Evolutionary conservation across 1,140 invertebrate species (phyloP).

Genomic region (Acromyrmex charruanus): DNA sequence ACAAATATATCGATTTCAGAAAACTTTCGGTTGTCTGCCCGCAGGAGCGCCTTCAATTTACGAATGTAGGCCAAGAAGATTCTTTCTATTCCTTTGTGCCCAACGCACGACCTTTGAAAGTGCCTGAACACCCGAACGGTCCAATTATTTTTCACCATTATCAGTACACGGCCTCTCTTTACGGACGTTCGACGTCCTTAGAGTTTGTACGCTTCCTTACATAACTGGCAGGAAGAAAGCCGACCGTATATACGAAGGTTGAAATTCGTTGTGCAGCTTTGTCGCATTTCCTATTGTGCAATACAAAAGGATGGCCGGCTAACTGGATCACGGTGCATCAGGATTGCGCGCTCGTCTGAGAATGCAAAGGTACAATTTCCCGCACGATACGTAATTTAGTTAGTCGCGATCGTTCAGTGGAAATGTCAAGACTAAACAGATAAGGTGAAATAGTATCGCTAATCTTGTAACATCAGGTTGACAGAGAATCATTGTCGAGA

Average conservation of each 20-base stretch:
- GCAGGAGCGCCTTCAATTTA: conserved; percentile 39
- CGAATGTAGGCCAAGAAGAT: conserved; percentile 56
- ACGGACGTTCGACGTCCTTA: conserved; percentile 45
- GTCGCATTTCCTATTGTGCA: conserved; percentile 56
- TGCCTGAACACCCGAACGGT: conserved; percentile 54
- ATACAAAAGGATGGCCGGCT: conserved; percentile 50
- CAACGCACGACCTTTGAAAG: conserved; percentile 59
- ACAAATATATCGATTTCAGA: not conserved
- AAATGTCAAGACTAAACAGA: not conserved
- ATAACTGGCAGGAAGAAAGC: conserved; percentile 3
- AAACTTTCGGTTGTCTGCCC: not conserved
- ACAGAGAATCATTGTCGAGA: not conserved
- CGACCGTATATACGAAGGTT: conserved; percentile 1
- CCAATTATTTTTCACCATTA: conserved; percentile 73
- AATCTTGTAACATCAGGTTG: not conserved
- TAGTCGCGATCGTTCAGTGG: not conserved
- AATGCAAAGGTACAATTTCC: conserved; percentile 43
- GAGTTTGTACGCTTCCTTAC: conserved; percentile 55
- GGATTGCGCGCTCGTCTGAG: not conserved
- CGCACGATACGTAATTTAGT: conserved; percentile 37
- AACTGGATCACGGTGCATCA: conserved; percentile 54
- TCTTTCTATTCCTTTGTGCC: conserved; percentile 53
- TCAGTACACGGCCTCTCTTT: conserved; percentile 32
- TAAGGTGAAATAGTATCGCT: not conserved
- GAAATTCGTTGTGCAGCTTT: conserved; percentile 52